These are phyloP conservation scores for Geodia barretti DNA, from an alignment of 37 sponge, comb jelly and placozoan genomes.

Conservation along the genomic window DNA sequence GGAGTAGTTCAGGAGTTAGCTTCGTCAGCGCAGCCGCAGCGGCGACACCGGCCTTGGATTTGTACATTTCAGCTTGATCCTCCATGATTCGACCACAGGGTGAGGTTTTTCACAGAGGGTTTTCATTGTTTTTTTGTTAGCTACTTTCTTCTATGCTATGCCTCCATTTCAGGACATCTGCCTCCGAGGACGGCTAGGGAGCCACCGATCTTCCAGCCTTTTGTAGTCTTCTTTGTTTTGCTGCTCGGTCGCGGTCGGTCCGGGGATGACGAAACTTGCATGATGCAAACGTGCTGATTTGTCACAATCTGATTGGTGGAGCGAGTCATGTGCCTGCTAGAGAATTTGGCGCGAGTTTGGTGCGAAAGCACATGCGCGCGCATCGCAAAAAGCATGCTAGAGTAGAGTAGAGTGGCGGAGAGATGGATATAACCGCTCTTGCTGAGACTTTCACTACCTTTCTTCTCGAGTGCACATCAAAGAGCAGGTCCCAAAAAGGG, in stretches of 20 bases:
- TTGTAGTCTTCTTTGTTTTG: not conserved
- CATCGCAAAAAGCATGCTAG: too few relatives aligned
- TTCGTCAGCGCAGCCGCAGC: not conserved
- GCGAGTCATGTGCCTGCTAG: not conserved
- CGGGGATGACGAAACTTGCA: not conserved
- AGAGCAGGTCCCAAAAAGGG: not conserved
- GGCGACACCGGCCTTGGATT: not conserved
- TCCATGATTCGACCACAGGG: too few relatives aligned
- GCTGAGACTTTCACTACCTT: not conserved
- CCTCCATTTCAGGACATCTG: too few relatives aligned
- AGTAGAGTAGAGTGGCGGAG: too few relatives aligned
- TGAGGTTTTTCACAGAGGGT: too few relatives aligned
- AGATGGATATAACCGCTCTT: not conserved
- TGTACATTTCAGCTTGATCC: too few relatives aligned
- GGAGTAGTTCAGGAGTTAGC: not conserved
- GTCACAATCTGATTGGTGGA: constrained; percentile 25
- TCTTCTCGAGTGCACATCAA: not conserved
- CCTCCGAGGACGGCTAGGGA: too few relatives aligned
- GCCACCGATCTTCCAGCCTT: too few relatives aligned
- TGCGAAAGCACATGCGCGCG: not conserved
- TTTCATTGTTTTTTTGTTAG: too few relatives aligned
- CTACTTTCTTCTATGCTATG: not conserved
- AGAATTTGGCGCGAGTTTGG: not conserved
- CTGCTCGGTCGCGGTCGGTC: not conserved
- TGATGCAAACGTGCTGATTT: not conserved